Evolutionary conservation across 2,797 vertebrate genomes (phyloP), one percentile per base, ranked within the genome.

Genomic region (Phoeniculus purpureus): DNA sequence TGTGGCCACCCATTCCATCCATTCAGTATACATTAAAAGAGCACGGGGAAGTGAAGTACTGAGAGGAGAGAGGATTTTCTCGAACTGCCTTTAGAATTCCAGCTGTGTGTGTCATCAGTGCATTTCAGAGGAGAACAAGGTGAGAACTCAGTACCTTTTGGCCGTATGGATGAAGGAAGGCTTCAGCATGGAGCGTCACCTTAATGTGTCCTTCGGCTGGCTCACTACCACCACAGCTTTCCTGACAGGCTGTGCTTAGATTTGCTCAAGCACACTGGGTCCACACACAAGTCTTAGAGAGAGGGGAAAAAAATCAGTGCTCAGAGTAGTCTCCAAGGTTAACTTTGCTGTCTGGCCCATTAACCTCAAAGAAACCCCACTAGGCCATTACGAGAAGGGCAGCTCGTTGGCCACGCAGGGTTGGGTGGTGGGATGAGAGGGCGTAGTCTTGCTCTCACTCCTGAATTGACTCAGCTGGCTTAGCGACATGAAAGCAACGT

Each of bases 401-500:
- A 60, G 48, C 70, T 15, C 23, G 50, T 80, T 88, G 88, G 56
- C 81, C 88, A 70, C 84, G 56, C 84, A 66, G 61, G 32, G 11
- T 34, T 26, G 54, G 86, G 43, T 0, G 1, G 31, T 59, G 68
- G 70, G 29, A 80, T 25, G 80, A 66, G 77, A 70, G 80, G 90
- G 88, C 84, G 82, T 52, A 34, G 3, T 12, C 48, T 0, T 25
- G 37, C 72, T 45, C 75, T 43, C 78, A 45, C 37, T 26, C 47
- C 66, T 73, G 62, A 89, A 94, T 83, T 96, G 91, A 94, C 79
- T 94, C 94, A 96, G 94, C 93, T 95, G 94, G 75, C 70, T 93
- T 68, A 29, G 52, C 79, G 73, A 83, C 86, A 94, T 96, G 90
- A 96, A 95, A 96, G 93, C 54, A n/a, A n/a, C n/a, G n/a, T n/a